Evolutionary conservation across 1,140 invertebrate species (phyloP).

Genomic region (Cotesia glomerata): DNA sequence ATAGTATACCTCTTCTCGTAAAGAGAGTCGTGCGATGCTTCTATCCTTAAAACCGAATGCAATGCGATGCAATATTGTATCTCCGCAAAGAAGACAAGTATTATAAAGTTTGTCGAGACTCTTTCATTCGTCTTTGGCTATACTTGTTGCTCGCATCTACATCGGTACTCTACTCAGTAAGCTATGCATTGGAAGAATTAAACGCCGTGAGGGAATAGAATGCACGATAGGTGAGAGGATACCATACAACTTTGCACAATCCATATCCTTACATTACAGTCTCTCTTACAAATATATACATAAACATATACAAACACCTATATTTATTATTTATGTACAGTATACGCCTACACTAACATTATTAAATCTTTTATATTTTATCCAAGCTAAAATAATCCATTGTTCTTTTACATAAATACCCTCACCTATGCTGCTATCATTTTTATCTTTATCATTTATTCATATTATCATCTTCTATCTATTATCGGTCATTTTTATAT

Average conservation of each 20-base stretch:
- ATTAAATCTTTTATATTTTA: too few relatives aligned
- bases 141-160: background rate
- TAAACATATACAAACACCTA: conserved; percentile 9
- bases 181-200: too few relatives aligned
- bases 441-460: background rate
- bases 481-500: background rate
- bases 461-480: too few relatives aligned
- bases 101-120: too few relatives aligned
- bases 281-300: background rate
- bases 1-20: too few relatives aligned
- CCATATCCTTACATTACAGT: conserved; percentile 25
- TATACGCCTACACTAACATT: too few relatives aligned
- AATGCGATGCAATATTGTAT: too few relatives aligned
- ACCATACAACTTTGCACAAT: conserved; percentile 34
- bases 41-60: too few relatives aligned
- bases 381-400: conserved; percentile 14
- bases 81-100: too few relatives aligned
- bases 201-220: conserved; percentile 4
- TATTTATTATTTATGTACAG: background rate
- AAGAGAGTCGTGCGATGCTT: too few relatives aligned
- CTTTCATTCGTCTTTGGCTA: background rate
- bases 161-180: background rate
- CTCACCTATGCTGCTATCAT: background rate
- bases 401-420: conserved; percentile 23
- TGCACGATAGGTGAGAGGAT: conserved; percentile 26